These are phyloP conservation scores for Polypedilum pembai DNA, from an alignment of 1,140 invertebrate species.

Conservation along the genomic window DNA sequence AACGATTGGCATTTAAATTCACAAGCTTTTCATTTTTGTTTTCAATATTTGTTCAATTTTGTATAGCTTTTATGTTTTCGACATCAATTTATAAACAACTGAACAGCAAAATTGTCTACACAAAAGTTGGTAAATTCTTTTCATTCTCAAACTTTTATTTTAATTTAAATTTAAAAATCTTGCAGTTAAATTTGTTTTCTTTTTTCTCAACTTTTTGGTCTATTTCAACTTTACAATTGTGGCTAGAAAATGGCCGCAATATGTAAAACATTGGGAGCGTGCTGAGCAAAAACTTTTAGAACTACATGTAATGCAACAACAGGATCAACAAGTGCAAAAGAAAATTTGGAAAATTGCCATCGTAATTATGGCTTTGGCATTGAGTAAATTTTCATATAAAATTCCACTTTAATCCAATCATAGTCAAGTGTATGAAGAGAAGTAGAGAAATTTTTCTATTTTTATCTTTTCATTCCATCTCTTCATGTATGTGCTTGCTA, in stretches of 20 bases:
- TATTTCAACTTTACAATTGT: background rate
- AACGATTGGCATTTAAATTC: background rate
- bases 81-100: slow-evolving; percentile 7
- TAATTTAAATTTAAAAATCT: background rate
- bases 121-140: slow-evolving; percentile 1
- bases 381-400: slow-evolving; percentile 20
- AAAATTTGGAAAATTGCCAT: slow-evolving; percentile 9
- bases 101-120: slow-evolving; percentile 16
- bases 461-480: too few species aligned
- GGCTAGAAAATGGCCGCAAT: background rate
- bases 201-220: slow-evolving; percentile 1
- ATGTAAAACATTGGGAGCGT: slow-evolving; percentile 10
- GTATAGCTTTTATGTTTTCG: background rate
- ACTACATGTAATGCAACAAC: background rate
- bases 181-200: slow-evolving; percentile 20
- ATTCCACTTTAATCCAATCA: background rate
- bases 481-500: too few species aligned
- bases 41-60: background rate
- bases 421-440: too few species aligned
- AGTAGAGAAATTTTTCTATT: too few species aligned
- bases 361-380: slow-evolving; percentile 10
- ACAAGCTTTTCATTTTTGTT: background rate
- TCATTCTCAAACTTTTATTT: background rate
- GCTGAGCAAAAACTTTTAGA: background rate
- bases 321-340: background rate